These are phyloP conservation scores for Sphaerophoria taeniata DNA, from an alignment of 2,888 invertebrate genomes.

Conservation along the genomic window DNA sequence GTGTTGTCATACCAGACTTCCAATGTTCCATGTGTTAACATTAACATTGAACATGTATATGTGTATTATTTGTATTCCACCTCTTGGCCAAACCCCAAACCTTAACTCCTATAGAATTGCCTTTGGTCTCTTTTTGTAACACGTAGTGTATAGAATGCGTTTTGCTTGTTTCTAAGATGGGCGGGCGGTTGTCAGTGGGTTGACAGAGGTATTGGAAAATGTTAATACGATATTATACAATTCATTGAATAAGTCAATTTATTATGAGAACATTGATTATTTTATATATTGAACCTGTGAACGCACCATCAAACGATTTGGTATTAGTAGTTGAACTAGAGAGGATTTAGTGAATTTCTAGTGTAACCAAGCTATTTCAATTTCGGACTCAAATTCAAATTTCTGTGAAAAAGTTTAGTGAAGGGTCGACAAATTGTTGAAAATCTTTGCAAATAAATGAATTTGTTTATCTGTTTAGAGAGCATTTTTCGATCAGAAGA, in stretches of 20 bases:
- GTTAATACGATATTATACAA: constrained; percentile 60
- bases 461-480: too few relatives aligned
- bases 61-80: constrained; percentile 36
- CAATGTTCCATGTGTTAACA: constrained; percentile 28
- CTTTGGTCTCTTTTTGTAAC: not conserved
- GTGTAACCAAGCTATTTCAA: too few relatives aligned
- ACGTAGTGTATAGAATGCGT: not conserved
- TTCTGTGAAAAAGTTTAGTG: too few relatives aligned
- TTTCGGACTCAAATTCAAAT: too few relatives aligned
- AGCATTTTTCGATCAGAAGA: too few relatives aligned
- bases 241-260: constrained; percentile 53
- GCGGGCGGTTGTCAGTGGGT: not conserved
- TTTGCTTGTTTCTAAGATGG: not conserved
- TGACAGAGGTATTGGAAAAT: constrained; percentile 24
- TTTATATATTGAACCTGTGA: constrained; percentile 34
- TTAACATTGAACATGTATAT: too few relatives aligned
- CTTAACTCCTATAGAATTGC: too few relatives aligned
- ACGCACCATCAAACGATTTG: too few relatives aligned
- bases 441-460: too few relatives aligned
- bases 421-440: too few relatives aligned
- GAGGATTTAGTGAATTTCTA: too few relatives aligned
- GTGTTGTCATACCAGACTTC: constrained; percentile 29
- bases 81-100: not conserved
- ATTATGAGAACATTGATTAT: constrained; percentile 52
- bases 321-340: too few relatives aligned